Percentiles rank a stretch among this genome's conserved stretches.
Conservation (phyloP, 2,113 vertebrate species). For the Climacteris rufus region DNA sequence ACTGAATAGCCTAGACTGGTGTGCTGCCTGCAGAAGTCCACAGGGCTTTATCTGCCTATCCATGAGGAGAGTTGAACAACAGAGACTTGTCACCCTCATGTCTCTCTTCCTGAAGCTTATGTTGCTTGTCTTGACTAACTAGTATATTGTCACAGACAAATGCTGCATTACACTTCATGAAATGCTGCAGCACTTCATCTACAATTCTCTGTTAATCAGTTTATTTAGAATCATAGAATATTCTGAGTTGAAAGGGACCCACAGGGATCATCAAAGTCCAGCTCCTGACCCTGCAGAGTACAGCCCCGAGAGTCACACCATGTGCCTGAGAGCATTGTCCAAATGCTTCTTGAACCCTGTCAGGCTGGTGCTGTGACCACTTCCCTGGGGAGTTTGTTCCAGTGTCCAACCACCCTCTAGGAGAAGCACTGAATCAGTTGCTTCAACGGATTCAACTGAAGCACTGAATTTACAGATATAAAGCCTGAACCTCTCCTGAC, state of each 20-base stretch:
- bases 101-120: neutral
- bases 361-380: neutral
- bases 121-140: neutral
- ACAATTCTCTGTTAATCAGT: neutral
- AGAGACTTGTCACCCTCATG: neutral
- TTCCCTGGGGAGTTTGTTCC: neutral
- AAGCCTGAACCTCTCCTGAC: neutral
- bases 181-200: neutral
- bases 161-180: neutral
- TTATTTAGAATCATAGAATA: neutral
- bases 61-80: fast-evolving
- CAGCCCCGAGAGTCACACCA: neutral
- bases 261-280: neutral
- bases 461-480: fast-evolving
- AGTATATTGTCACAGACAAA: neutral
- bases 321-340: neutral
- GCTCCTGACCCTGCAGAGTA: neutral
- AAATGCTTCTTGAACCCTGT: neutral
- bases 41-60: neutral
- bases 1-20: fast-evolving
- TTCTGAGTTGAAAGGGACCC: neutral
- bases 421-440: no score
- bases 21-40: neutral
- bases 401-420: neutral
- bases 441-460: no score